phyloP scores from a whole-genome alignment of 1,140 invertebrate species.

The Drosophila malerkotliana region DNA sequence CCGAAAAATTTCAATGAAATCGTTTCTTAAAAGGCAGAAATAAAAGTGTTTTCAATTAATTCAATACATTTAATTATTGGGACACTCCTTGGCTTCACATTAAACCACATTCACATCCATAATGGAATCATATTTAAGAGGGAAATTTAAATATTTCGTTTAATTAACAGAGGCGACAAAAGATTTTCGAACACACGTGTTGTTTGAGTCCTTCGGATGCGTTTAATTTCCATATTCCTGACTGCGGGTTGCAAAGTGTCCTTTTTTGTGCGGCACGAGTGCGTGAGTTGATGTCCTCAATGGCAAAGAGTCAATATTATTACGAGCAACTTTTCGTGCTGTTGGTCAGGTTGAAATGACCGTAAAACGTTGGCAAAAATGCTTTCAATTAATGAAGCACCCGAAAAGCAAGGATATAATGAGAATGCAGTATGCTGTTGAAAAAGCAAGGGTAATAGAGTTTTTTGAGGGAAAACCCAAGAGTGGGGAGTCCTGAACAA shows the following conservation, averaged over 20 bases:
- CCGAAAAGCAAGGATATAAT: conserved; percentile 59
- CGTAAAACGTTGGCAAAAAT: conserved; percentile 72
- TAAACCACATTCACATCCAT: too few relatives aligned
- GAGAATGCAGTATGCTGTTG: conserved; percentile 47
- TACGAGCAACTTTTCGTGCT: conserved; percentile 27
- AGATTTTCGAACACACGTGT: conserved; percentile 20
- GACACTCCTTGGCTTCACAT: too few relatives aligned
- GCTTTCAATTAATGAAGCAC: conserved; percentile 82
- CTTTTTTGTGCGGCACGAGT: conserved; percentile 6
- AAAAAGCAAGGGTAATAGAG: conserved; percentile 19
- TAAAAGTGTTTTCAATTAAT: too few relatives aligned
- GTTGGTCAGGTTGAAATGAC: conserved; percentile 21
- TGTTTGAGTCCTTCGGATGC: conserved; percentile 15
- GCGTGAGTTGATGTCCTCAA: conserved; percentile 30
- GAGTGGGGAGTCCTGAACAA: conserved; percentile 1
- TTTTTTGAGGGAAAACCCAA: not conserved
- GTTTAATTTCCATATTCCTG: conserved; percentile 32
- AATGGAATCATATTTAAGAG: not conserved
- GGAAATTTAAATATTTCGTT: conserved; percentile 15
- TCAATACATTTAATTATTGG: too few relatives aligned
- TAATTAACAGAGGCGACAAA: conserved; percentile 40
- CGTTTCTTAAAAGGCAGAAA: too few relatives aligned
- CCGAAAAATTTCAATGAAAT: conserved; percentile 47
- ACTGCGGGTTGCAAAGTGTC: not conserved
- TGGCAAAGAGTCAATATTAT: conserved; percentile 75